Percentiles rank a stretch among this genome's conserved stretches.
These are phyloP conservation scores for Sthenelais limicola DNA, from an alignment of 2,888 invertebrate genomes.

Conservation along the genomic window DNA sequence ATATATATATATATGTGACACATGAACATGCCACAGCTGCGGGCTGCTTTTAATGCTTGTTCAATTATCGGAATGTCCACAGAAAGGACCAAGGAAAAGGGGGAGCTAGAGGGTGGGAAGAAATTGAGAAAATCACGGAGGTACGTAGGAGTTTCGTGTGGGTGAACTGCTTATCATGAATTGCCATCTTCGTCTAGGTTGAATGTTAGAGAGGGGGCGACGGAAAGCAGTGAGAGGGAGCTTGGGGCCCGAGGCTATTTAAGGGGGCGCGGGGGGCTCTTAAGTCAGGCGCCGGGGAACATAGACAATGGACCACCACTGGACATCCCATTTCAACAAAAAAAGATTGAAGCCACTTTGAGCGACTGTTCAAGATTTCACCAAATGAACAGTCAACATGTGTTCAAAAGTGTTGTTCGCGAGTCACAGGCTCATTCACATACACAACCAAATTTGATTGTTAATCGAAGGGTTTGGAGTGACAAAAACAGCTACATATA, in stretches of 20 bases:
- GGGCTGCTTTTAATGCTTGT: constrained; percentile 21
- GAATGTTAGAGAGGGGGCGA: not conserved
- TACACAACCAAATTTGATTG: too few species aligned
- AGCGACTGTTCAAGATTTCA: constrained; percentile 16
- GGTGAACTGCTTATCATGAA: not conserved
- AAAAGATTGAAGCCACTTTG: constrained; percentile 16
- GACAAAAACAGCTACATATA: too few species aligned
- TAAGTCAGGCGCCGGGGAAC: constrained; percentile 24
- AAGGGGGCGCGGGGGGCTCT: not conserved
- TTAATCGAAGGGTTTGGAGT: too few species aligned
- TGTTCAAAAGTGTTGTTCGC: too few species aligned
- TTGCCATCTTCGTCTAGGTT: not conserved
- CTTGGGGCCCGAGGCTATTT: not conserved
- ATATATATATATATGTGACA: constrained; percentile 22
- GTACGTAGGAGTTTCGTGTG: not conserved
- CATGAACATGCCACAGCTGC: not conserved
- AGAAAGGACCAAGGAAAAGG: constrained; percentile 35
- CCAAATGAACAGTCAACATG: constrained; percentile 28
- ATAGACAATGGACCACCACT: constrained; percentile 32
- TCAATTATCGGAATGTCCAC: constrained; percentile 33
- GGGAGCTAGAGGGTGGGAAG: not conserved
- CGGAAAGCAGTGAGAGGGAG: not conserved
- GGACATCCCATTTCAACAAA: not conserved
- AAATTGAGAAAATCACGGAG: not conserved
- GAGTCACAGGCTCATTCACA: too few species aligned